phyloP scores from a whole-genome alignment of 1,140 invertebrate species.

The Hormaphis cornu region DNA sequence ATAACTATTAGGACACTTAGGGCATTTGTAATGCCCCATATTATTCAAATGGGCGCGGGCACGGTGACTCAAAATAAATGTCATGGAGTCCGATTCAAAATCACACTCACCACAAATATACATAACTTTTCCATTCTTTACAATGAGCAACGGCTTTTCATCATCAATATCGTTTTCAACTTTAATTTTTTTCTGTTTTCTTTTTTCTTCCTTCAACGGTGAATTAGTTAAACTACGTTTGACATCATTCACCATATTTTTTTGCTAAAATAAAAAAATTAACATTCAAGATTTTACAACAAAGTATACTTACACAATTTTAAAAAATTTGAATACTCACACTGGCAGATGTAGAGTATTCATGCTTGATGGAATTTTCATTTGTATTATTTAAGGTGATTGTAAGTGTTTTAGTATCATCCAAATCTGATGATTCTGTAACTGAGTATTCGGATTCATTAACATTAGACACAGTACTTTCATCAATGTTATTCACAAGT shows the following conservation, averaged over 20 bases:
- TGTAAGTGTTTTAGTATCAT: too few species aligned
- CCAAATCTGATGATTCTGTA: not conserved
- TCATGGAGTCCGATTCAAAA: slow-evolving; percentile 5
- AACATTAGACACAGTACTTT: too few species aligned
- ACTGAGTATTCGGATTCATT: not conserved
- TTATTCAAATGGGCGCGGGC: not conserved
- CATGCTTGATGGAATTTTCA: too few species aligned
- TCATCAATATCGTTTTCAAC: not conserved
- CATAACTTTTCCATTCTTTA: slow-evolving; percentile 25
- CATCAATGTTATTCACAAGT: not conserved
- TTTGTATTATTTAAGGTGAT: too few species aligned
- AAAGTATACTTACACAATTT: too few species aligned
- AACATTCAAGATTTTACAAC: too few species aligned
- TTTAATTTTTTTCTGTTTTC: slow-evolving; percentile 1
- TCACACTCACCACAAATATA: slow-evolving; percentile 2
- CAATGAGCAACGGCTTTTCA: not conserved
- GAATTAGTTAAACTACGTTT: not conserved
- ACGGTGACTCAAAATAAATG: not conserved
- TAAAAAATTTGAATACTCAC: not conserved
- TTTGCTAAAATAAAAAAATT: not conserved
- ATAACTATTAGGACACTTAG: not conserved
- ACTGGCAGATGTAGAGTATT: too few species aligned
- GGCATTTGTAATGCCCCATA: not conserved
- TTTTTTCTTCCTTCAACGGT: not conserved
- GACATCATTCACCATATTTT: not conserved